phyloP scores from a whole-genome alignment of 1,140 invertebrate genomes.

The Drosophila hydei region DNA sequence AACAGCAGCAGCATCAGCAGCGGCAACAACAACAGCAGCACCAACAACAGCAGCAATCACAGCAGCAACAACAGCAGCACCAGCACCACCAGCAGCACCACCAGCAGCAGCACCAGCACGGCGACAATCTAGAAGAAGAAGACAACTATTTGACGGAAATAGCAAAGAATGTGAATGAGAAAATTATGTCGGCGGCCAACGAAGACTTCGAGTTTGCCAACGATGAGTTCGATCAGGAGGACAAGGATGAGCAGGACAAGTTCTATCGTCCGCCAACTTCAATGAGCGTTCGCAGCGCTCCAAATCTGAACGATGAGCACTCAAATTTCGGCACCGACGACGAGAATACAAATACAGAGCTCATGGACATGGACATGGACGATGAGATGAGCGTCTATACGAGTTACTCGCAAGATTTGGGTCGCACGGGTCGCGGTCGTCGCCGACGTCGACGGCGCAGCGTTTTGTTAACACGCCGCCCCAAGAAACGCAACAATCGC shows the following conservation, averaged over 20 bases:
- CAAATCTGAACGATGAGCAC: conserved; percentile 77
- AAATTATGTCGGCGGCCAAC: conserved; percentile 78
- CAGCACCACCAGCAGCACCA: conserved; percentile 5
- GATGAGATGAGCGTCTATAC: conserved; percentile 83
- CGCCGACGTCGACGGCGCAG: conserved; percentile 58
- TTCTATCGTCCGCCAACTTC: conserved; percentile 75
- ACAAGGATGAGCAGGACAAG: conserved; percentile 57
- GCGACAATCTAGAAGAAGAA: conserved; percentile 64
- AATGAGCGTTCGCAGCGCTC: conserved; percentile 81
- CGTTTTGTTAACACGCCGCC: conserved; percentile 66
- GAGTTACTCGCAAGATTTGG: conserved; percentile 76
- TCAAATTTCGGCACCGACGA: conserved; percentile 73
- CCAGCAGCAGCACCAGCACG: neutral
- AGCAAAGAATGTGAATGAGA: conserved; percentile 82
- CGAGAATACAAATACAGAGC: conserved; percentile 79
- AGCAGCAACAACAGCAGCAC: conserved; percentile 5
- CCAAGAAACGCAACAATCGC: conserved; percentile 60
- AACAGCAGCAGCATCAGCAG: neutral
- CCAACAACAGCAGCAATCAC: conserved; percentile 1
- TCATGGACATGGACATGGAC: conserved; percentile 83
- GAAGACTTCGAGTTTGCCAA: conserved; percentile 79
- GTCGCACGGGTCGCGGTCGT: conserved; percentile 58
- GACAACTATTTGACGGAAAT: conserved; percentile 82
- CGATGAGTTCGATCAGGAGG: conserved; percentile 75
- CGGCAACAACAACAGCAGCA: conserved; percentile 10